A percentile compares a stretch with the other conserved stretches of the same genome.
Evolutionary conservation across 2,113 vertebrate species (phyloP).

Genomic region (Colossoma macropomum): DNA sequence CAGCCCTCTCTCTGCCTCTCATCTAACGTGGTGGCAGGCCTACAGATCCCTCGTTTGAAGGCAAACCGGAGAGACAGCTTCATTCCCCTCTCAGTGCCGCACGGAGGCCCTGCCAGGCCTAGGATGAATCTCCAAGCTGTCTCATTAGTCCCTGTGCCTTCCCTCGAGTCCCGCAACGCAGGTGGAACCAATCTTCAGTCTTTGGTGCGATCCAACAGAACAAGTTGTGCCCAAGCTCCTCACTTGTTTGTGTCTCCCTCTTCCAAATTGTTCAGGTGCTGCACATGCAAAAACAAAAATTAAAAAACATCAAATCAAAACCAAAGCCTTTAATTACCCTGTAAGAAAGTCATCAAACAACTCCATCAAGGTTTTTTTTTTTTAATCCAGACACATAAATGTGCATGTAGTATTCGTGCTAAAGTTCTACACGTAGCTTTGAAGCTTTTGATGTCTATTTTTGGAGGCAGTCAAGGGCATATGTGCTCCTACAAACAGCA

Average conservation of each 20-base stretch:
- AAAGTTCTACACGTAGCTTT: neutral
- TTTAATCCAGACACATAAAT: slow-evolving; percentile 6
- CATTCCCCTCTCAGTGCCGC: slow-evolving; percentile 29
- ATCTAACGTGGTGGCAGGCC: slow-evolving; percentile 39
- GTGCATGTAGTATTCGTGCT: neutral
- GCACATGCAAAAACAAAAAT: neutral
- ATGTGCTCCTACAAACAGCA: neutral
- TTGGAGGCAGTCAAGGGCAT: neutral
- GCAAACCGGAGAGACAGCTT: slow-evolving; percentile 42
- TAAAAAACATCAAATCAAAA: slow-evolving; percentile 29
- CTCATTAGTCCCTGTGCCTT: slow-evolving; percentile 47
- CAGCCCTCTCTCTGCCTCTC: slow-evolving; percentile 39
- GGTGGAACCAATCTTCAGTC: slow-evolving; percentile 40
- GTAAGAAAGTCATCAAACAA: neutral
- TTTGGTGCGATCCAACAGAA: slow-evolving; percentile 22
- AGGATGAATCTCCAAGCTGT: slow-evolving; percentile 44
- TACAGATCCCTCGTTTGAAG: slow-evolving; percentile 50
- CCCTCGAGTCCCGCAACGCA: slow-evolving; percentile 23
- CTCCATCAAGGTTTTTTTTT: neutral
- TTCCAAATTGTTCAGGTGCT: slow-evolving; percentile 10
- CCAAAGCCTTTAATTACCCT: slow-evolving; percentile 21
- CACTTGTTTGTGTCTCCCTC: neutral
- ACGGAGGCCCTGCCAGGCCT: slow-evolving; percentile 39
- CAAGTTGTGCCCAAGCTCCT: slow-evolving; percentile 8
- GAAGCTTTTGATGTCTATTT: slow-evolving; percentile 20